Percentiles rank a stretch among this genome's conserved stretches.
Evolutionary conservation across 2,888 invertebrate species (phyloP).

Genomic region (Anoplius nigerrimus): DNA sequence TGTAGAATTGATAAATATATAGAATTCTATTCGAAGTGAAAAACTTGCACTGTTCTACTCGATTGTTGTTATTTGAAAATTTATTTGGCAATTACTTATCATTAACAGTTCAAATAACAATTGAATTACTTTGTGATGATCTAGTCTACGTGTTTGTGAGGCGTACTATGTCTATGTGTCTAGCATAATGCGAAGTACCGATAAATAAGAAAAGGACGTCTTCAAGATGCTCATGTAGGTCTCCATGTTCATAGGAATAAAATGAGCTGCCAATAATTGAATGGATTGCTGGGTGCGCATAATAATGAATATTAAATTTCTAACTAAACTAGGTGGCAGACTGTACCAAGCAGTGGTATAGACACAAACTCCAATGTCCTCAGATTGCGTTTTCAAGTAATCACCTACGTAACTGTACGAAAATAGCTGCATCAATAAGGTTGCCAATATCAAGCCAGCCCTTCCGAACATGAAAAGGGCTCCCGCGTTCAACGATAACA

Average conservation of each 20-base stretch:
- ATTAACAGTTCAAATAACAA: too few species aligned
- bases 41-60: too few species aligned
- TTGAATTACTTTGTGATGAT: too few species aligned
- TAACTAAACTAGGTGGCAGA: neutral
- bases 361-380: neutral
- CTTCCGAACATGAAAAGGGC: neutral
- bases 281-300: slow-evolving; percentile 13
- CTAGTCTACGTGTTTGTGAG: too few species aligned
- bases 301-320: slow-evolving; percentile 14
- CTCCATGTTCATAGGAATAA: slow-evolving; percentile 14
- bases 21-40: too few species aligned
- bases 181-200: slow-evolving; percentile 24
- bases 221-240: slow-evolving; percentile 24
- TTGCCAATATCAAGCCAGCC: neutral
- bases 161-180: too few species aligned
- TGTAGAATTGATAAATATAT: too few species aligned
- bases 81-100: too few species aligned
- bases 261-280: slow-evolving; percentile 11
- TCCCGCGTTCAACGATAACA: neutral
- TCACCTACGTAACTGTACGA: slow-evolving; percentile 10
- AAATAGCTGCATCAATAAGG: slow-evolving; percentile 4
- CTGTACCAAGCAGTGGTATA: slow-evolving; percentile 18
- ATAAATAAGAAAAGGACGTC: slow-evolving; percentile 22
- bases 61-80: too few species aligned
- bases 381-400: slow-evolving; percentile 4